These are phyloP conservation scores for Petrosia ficiformis DNA, from an alignment of 37 sponge, comb jelly and placozoan genomes.

Conservation along the genomic window DNA sequence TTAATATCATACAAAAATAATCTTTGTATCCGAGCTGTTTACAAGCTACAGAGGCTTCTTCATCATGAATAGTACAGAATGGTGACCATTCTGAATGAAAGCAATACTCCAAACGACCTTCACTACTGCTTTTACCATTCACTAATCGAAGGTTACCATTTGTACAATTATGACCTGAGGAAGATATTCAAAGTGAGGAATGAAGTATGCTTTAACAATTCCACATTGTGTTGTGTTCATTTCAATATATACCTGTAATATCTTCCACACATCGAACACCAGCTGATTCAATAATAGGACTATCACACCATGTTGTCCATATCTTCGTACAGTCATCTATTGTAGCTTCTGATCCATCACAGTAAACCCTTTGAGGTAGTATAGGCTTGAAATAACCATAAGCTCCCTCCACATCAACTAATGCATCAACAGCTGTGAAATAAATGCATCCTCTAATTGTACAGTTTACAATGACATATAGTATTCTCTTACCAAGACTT, in stretches of 20 bases:
- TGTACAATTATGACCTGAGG: neutral
- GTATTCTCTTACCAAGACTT: neutral
- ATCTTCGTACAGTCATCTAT: neutral
- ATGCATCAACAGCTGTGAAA: neutral
- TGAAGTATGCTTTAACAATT: too few relatives aligned
- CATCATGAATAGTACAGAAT: neutral
- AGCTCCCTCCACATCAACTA: neutral
- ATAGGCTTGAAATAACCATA: neutral
- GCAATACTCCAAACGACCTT: slow-evolving; percentile 5
- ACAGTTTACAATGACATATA: too few relatives aligned
- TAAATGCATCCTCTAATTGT: too few relatives aligned
- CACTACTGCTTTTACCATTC: neutral
- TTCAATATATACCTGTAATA: neutral
- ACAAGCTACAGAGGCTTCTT: slow-evolving; percentile 9
- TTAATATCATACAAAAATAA: neutral
- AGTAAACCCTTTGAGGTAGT: neutral
- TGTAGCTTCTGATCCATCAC: neutral
- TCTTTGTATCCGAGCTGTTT: slow-evolving; percentile 5
- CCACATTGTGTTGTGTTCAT: too few relatives aligned
- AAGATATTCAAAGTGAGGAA: neutral
- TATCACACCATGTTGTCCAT: neutral
- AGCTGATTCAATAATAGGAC: neutral
- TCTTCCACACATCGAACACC: neutral
- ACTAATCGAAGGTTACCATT: neutral
- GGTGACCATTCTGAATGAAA: slow-evolving; percentile 3